These are phyloP conservation scores for Onychorhynchus coronatus DNA, from an alignment of 2,113 vertebrate species.

Conservation along the genomic window DNA sequence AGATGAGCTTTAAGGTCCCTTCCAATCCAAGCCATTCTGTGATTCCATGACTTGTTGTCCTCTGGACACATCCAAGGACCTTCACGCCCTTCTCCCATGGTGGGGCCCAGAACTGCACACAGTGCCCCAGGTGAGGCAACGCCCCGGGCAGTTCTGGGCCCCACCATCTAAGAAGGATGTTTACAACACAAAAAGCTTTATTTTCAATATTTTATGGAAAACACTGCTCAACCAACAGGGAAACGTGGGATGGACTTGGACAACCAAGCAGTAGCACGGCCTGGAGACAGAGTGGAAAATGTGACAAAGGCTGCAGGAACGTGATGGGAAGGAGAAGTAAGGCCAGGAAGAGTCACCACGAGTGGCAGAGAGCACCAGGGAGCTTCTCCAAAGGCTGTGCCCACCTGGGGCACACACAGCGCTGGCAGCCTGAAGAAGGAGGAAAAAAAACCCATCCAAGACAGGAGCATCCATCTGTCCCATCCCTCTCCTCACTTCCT, in stretches of 20 bases:
- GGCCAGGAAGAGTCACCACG: background rate
- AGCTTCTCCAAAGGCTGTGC: background rate
- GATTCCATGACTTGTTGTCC: too few relatives aligned
- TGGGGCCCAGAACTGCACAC: background rate
- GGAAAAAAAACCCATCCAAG: background rate
- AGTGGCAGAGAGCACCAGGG: background rate
- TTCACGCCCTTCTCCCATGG: background rate
- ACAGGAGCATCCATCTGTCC: background rate
- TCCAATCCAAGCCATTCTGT: too few relatives aligned
- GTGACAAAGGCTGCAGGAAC: background rate
- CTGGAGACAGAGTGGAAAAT: accelerated
- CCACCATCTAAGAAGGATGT: background rate
- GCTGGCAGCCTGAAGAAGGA: background rate
- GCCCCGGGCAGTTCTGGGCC: too few relatives aligned
- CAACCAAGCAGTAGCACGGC: background rate
- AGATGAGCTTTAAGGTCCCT: too few relatives aligned
- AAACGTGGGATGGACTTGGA: accelerated
- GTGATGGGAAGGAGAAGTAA: background rate
- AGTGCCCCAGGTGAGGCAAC: background rate
- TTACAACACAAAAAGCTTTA: background rate
- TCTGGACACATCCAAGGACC: background rate
- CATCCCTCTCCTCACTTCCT: accelerated
- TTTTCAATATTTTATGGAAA: accelerated
- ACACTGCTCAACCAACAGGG: background rate
- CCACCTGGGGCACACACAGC: accelerated